Evolutionary conservation across 2,113 vertebrate species (phyloP).

Genomic region (Urocynchramus pylzowi): DNA sequence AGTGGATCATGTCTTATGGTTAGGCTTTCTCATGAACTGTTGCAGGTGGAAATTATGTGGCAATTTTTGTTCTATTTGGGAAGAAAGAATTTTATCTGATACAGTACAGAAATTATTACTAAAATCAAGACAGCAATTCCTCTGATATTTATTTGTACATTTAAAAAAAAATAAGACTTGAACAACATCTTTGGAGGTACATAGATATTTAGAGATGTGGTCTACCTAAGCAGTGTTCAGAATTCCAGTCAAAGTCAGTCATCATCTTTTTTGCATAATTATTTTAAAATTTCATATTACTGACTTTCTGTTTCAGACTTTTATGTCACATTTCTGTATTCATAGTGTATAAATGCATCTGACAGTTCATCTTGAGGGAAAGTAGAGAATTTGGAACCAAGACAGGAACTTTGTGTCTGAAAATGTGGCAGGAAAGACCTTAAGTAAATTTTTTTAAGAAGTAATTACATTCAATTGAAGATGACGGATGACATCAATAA

Average conservation of each 20-base stretch:
- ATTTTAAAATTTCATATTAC: background rate
- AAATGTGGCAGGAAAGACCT: background rate
- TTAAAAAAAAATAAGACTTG: background rate
- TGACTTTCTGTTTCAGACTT: background rate
- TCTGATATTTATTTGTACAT: background rate
- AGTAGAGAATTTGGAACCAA: background rate
- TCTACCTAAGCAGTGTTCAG: background rate
- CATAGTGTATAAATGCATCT: background rate
- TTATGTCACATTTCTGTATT: background rate
- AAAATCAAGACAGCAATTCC: background rate
- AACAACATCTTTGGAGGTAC: background rate
- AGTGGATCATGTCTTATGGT: background rate
- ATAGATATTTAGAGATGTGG: background rate
- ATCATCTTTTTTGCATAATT: background rate
- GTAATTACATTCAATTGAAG: background rate
- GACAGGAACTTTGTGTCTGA: background rate
- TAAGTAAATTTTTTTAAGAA: background rate
- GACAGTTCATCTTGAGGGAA: background rate
- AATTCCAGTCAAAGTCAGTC: background rate
- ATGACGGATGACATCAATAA: background rate
- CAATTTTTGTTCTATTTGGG: background rate
- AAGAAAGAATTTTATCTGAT: background rate
- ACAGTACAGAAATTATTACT: background rate
- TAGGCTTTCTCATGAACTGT: background rate
- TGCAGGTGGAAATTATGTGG: background rate